Evolutionary conservation across 2,888 invertebrate species (phyloP).

Genomic region (Therioaphis trifolii): DNA sequence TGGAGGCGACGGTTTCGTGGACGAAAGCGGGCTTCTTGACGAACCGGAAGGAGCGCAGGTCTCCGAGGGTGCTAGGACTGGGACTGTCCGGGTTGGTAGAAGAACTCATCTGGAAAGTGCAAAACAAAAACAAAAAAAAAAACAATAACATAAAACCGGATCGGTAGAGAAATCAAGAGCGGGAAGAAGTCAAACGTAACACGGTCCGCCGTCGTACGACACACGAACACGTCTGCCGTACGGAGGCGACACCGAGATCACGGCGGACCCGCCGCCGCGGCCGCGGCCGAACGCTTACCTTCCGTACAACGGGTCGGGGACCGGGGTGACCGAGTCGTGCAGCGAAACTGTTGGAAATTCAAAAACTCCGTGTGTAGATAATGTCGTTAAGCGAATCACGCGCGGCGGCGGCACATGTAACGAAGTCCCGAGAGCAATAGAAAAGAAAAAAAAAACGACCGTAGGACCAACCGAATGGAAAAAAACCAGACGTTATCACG

Average conservation of each 20-base stretch:
- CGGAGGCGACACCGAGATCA: too few species aligned
- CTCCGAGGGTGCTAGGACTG: conserved; percentile 36
- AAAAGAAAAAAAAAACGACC: neutral
- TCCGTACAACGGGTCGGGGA: too few species aligned
- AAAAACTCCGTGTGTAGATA: neutral
- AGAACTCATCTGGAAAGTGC: conserved; percentile 43
- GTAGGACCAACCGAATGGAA: conserved; percentile 65
- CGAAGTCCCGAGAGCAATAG: neutral
- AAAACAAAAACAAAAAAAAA: neutral
- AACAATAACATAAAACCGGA: too few species aligned
- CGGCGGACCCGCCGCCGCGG: neutral
- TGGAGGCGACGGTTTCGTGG: conserved; percentile 14
- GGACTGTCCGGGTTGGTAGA: neutral
- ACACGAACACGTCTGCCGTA: too few species aligned
- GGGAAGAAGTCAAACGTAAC: neutral
- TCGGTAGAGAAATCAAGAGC: too few species aligned
- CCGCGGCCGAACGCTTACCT: too few species aligned
- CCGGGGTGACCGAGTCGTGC: neutral
- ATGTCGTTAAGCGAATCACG: conserved; percentile 16
- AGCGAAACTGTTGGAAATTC: neutral
- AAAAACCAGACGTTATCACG: neutral
- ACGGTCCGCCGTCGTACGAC: neutral
- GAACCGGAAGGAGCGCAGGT: conserved; percentile 50
- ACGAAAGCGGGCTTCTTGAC: conserved; percentile 45
- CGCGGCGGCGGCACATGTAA: neutral